phyloP scores from a whole-genome alignment of 2,113 vertebrate genomes.

The Campylorhamphus procurvoides region DNA sequence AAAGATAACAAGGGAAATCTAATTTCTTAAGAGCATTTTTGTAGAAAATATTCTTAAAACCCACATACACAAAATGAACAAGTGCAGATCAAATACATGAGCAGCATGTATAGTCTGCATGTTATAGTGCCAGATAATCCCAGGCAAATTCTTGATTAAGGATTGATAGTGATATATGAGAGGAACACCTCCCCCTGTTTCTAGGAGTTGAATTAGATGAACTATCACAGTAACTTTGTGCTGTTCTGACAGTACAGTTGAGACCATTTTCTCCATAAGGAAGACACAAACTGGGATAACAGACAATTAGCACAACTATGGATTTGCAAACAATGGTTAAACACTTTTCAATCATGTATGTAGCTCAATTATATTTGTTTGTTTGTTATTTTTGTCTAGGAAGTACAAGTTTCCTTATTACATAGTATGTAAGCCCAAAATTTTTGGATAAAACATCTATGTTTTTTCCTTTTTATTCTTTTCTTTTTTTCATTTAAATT shows the following conservation, averaged over 20 bases:
- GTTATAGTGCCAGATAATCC: not conserved
- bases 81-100: not conserved
- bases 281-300: not conserved
- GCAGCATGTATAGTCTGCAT: not conserved
- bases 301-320: not conserved
- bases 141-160: not conserved
- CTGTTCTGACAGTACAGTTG: not conserved
- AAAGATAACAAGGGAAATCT: not conserved
- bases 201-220: not conserved
- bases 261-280: not conserved
- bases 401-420: not conserved
- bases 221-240: not conserved
- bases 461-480: not conserved
- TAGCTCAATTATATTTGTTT: not conserved
- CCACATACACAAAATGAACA: not conserved
- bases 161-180: not conserved
- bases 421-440: not conserved
- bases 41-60: not conserved
- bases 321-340: not conserved
- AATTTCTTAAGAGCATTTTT: not conserved
- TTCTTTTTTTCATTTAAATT: not conserved
- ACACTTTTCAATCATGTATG: not conserved
- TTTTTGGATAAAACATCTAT: not conserved
- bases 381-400: not conserved
- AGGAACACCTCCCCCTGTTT: not conserved